These are phyloP conservation scores for Camelus dromedarius DNA, from an alignment of 2,113 vertebrate genomes.

Conservation along the genomic window DNA sequence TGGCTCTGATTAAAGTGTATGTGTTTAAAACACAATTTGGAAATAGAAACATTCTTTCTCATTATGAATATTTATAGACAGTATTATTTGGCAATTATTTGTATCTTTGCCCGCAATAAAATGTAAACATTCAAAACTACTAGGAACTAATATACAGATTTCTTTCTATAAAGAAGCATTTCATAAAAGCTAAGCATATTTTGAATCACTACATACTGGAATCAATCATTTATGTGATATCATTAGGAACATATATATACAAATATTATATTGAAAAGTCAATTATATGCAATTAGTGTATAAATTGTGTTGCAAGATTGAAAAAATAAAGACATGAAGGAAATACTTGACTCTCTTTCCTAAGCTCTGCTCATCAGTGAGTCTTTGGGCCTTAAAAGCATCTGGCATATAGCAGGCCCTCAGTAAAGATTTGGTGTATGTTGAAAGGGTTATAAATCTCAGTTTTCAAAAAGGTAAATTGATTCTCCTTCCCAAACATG, in stretches of 20 bases:
- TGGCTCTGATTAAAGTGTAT: not conserved
- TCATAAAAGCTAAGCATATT: not conserved
- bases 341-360: not conserved
- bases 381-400: not conserved
- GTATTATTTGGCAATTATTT: slow-evolving; percentile 22
- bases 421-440: not conserved
- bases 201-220: slow-evolving; percentile 16
- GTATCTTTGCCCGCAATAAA: slow-evolving; percentile 11
- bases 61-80: slow-evolving; percentile 40
- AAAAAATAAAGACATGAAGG: not conserved
- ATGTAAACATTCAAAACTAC: not conserved
- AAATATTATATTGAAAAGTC: not conserved
- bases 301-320: not conserved
- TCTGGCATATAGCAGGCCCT: not conserved
- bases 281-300: not conserved
- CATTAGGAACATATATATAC: slow-evolving; percentile 8
- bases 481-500: not conserved
- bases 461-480: not conserved
- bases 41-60: not conserved
- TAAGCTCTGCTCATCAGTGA: not conserved
- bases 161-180: slow-evolving; percentile 20
- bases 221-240: not conserved
- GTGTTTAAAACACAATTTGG: slow-evolving; percentile 13
- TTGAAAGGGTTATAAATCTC: not conserved
- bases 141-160: not conserved